Base-by-base conservation (phyloP, 2,888 invertebrate species). In the Apamea anceps region DNA sequence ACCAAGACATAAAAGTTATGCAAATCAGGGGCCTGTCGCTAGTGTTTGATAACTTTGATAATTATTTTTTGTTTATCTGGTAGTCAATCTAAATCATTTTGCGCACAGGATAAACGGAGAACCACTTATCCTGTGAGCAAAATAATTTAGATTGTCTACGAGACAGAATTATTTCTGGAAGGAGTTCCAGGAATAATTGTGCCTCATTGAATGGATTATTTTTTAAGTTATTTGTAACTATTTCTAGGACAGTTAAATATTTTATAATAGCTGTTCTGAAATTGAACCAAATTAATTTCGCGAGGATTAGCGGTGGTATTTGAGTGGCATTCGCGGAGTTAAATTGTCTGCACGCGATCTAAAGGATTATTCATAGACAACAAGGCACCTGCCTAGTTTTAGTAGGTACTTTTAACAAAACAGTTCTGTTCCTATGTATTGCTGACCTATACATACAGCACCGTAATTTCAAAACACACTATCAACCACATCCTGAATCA, bases 331-430 rank as follows among this genome's bases (percentile, higher is more conserved):
- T 82, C 62, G 73, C 21, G 73, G 79, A 65, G 60, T 70, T 70
- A 42, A 70, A 65, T 68, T 70, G 84, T 84, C 73, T 51, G 82
- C 84, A 84, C 79, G 82, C 82, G 70, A 84, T 79, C 37, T 51
- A 12, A 28, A 73, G 72, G 48, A 68, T 68, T 72, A 72, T 32
- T 62, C 62, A n/a, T 42, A 10, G 51, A 51, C 2, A 70, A 32
- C 63, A 57, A 42, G 37, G n/a, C 63, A 65, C 8, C 28, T 28
- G 28, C 28, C 62, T 15, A 28, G 15, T 28, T 28, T 1, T n/a
- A 60, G n/a, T 32, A 32, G 32, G 32, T 60, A n/a, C 12, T 4
- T 28, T n/a, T 12, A 28, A n/a, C 15, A 60, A 62, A 62, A 28
- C 28, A 28, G 28, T 15, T 62, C 15, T 25, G 25, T 57, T 25